Base-by-base conservation (phyloP, 2,113 vertebrate genomes). In the Syngnathus floridae region DNA sequence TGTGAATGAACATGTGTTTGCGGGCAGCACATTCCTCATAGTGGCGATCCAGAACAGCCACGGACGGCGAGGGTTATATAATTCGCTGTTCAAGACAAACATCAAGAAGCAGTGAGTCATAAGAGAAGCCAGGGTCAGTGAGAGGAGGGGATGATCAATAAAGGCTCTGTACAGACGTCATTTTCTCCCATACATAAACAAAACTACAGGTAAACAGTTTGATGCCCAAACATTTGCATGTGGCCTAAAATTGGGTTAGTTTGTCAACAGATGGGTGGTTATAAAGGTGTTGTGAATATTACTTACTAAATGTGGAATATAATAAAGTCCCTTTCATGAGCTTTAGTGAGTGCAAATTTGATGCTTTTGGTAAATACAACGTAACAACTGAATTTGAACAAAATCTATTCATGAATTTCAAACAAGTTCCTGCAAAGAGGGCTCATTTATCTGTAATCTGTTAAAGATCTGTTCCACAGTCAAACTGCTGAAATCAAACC, bases 1-100 rank as follows among this genome's bases (percentile, higher is more conserved):
- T 62, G 57, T 66, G 43, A 59, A 16, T 16, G 41, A 71, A 40
- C 62, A 71, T 65, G 64, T 60, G 11, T 43, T 61, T 61, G 22
- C 70, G 51, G 43, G 41, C 36, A 60, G 73, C 26, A 9, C 19
- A 36, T 75, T 76, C 61, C 51, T 70, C 48, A 36, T 13, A 65
- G 31, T 59, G 67, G 59, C 67, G 51, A 83, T 71, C 68, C 59
- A 67, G 43, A 40, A 63, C 40, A 60, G 41, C 7, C 57, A 54
- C 75, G 72, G 57, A 54, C 75, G 72, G 66, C 73, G 74, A 63
- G 38, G 46, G 69, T 86, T 83, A 84, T 51, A 74, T 6, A 85
- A 77, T 58, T 65, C 51, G 70, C 70, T 57, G 60, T 61, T 68
- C 5, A 21, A 78, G 61, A 74, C 61, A 62, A 46, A 57, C 67